Base-by-base conservation (phyloP, 2,797 vertebrate species). In the Centroberyx gerrardi region DNA sequence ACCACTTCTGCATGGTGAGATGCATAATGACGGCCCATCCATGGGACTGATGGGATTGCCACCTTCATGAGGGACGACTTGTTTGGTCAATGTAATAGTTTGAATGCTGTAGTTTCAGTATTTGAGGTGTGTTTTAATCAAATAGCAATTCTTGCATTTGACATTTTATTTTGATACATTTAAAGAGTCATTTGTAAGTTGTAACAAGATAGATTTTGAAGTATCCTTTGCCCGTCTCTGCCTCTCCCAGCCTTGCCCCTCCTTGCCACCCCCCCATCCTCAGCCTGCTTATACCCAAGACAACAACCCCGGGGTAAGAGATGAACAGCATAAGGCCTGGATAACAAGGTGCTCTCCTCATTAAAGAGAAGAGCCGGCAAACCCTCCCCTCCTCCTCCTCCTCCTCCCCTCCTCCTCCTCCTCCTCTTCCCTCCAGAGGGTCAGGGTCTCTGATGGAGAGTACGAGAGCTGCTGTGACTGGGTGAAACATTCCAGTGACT, bases 331-430 rank as follows among this genome's bases (percentile, higher is more conserved):
- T 74, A 84, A 68, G 66, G 67, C 76, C 62, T 12, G 62, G 78
- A 82, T 84, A 88, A 84, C 77, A 85, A 88, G 78, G 73, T 67
- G 58, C 62, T 78, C 58, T 63, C 33, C 72, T 90, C 78, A 84
- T 88, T 82, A 83, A 79, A 76, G 59, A 68, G 18, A 36, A 59
- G 68, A 55, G 54, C 70, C 63, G 72, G 70, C 62, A 56, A 79
- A 60, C 68, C 55, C 62, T 59, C 48, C 42, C 51, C 8, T 38
- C 28, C 33, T 65, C 13, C 18, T 13, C 6, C 28, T 15, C 22
- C 49, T 40, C 18, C 40, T 33, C 51, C 48, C 67, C 55, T 53
- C 42, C 59, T 27, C n/a, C 28, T 18, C 48, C 28, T 54, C 55
- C 53, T 7, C 31, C 14, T 14, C 38, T 14, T 10, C 22, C 75